phyloP scores from a whole-genome alignment of 2,113 vertebrate species.

The Xenus cinereus region DNA sequence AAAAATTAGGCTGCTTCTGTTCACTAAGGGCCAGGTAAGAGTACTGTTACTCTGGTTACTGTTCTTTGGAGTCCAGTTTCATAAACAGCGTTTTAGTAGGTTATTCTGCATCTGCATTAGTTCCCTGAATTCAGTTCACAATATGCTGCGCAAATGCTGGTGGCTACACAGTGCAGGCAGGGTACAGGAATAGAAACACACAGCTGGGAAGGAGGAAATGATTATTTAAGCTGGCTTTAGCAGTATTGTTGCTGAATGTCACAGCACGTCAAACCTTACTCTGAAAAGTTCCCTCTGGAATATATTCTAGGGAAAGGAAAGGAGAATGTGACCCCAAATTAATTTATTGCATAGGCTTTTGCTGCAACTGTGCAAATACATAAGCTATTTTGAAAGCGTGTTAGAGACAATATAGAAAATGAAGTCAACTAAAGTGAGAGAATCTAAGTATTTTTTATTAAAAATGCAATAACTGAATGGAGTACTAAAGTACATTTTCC shows the following conservation, averaged over 20 bases:
- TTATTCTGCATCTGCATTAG: neutral
- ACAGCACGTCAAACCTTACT: neutral
- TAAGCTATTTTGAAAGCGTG: neutral
- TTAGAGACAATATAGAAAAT: neutral
- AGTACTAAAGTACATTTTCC: neutral
- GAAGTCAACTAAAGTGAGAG: neutral
- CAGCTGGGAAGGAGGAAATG: conserved; percentile 48
- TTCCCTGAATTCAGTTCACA: neutral
- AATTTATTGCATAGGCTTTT: neutral
- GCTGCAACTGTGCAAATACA: neutral
- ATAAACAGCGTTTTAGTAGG: neutral
- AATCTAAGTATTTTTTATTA: neutral
- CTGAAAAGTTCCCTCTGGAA: neutral
- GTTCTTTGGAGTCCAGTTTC: neutral
- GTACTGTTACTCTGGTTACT: neutral
- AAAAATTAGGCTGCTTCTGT: neutral
- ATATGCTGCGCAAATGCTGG: neutral
- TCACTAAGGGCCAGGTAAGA: neutral
- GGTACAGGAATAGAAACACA: conserved; percentile 52
- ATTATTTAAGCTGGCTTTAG: conserved; percentile 26
- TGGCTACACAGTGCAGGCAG: neutral
- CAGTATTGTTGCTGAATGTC: neutral
- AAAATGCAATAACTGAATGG: neutral
- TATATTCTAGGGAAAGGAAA: neutral
- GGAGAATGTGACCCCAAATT: neutral